Evolutionary conservation across 2,888 invertebrate species (phyloP), one percentile per base, ranked within the genome.

Genomic region (Clitarchus hookeri): DNA sequence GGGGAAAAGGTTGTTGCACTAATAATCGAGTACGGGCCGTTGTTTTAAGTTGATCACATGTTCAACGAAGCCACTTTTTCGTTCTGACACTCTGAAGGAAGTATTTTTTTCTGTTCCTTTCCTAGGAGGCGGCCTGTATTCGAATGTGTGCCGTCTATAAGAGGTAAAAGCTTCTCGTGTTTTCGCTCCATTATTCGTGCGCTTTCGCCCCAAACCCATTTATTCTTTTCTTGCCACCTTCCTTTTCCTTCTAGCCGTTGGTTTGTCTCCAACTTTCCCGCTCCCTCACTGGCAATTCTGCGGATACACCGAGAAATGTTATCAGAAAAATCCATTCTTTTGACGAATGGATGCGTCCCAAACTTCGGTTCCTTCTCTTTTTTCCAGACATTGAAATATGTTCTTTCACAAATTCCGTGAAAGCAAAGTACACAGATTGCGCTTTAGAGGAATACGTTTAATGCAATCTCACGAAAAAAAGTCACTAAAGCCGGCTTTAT

Each of bases 131-230:
- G 19, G 11, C 65, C 19, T 65, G 13, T 65, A 19, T 65, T 65
- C 65, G 65, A 65, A 65, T 23, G 65, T 65, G 65, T 65, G 65
- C 65, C 11, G 23, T 19, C 65, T n/a, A n/a, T 19, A 23, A 65
- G 65, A 65, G 23, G 65, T 65, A 65, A 65, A 65, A 65, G 65
- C 65, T 65, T 65, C 65, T 23, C 16, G 19, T 65, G 65, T 65
- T 65, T 65, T 65, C 65, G 65, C 65, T 65, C 65, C 65, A 65
- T 65, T 65, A 65, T 65, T 65, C 65, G 65, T 65, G 65, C 65
- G 16, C 65, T 65, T 23, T 23, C 65, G 11, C 65, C 23, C 65
- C 65, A 65, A 9, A 65, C 6, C 16, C 65, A 65, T 6, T 65
- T 65, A 65, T 65, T 65, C 65, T 65, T 65, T 65, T 19, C 23